Percentiles rank a stretch among this genome's conserved stretches.
These are phyloP conservation scores for Anagrus nilaparvatae DNA, from an alignment of 1,140 invertebrate species.

Conservation along the genomic window DNA sequence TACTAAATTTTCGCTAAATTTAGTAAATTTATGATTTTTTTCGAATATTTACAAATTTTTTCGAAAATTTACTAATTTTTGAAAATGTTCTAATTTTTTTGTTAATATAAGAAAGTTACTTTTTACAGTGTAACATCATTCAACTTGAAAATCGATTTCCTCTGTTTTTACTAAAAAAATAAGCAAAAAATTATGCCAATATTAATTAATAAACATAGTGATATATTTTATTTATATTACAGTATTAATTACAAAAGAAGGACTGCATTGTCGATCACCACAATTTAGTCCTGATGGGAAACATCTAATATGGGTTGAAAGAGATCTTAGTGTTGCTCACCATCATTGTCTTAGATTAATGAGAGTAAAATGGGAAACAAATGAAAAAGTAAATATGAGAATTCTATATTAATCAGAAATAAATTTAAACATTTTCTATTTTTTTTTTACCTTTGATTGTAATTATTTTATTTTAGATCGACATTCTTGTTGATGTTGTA, in stretches of 20 bases:
- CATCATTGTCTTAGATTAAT: constrained; percentile 45
- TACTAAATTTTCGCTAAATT: too few species aligned
- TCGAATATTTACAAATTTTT: too few species aligned
- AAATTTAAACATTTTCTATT: neutral
- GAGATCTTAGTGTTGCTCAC: constrained; percentile 51
- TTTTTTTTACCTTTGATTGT: neutral
- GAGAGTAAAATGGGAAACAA: constrained; percentile 31
- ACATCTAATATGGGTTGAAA: constrained; percentile 51
- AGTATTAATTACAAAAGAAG: constrained; percentile 38
- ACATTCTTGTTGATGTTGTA: constrained; percentile 43
- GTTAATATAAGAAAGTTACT: too few species aligned
- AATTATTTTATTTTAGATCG: too few species aligned
- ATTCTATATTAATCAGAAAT: neutral
- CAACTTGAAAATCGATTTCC: too few species aligned
- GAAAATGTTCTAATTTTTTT: too few species aligned
- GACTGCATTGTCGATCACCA: constrained; percentile 44
- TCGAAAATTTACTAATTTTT: too few species aligned
- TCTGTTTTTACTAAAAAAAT: neutral
- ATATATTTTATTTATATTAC: constrained; percentile 12
- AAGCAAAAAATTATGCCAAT: neutral
- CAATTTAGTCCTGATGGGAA: constrained; percentile 43
- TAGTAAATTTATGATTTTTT: too few species aligned
- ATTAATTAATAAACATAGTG: neutral
- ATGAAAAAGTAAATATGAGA: constrained; percentile 21
- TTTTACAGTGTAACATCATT: too few species aligned